phyloP scores from a whole-genome alignment of 2,113 vertebrate species.

The Tragulus kanchil region DNA sequence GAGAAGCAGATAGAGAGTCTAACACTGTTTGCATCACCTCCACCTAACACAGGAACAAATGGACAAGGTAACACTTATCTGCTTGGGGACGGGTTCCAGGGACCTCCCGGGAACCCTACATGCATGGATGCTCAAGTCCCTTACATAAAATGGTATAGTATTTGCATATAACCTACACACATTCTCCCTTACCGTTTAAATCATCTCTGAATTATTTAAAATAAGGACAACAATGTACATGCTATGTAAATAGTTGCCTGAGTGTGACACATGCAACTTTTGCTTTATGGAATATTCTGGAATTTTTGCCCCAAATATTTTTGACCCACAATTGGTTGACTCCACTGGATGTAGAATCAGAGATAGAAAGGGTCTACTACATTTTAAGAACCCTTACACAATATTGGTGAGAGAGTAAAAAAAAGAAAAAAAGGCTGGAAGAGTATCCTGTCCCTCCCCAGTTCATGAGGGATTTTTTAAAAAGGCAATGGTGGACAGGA shows the following conservation, averaged over 20 bases:
- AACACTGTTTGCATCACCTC: slow-evolving; percentile 58
- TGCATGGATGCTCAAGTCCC: neutral
- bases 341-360: neutral
- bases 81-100: neutral
- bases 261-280: neutral
- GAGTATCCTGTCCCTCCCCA: neutral
- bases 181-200: neutral
- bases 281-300: neutral
- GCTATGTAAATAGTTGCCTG: neutral
- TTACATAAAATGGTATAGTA: neutral
- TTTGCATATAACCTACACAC: neutral
- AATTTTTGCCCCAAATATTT: neutral
- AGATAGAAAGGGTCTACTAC: neutral
- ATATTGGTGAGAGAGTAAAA: neutral
- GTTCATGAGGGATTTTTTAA: neutral
- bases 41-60: slow-evolving; percentile 66
- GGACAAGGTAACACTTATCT: slow-evolving; percentile 1
- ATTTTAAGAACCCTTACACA: neutral
- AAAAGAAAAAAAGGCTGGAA: neutral
- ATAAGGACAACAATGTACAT: neutral
- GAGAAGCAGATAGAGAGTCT: neutral
- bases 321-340: neutral
- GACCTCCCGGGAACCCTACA: neutral
- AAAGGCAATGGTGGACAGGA: neutral
- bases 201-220: neutral